phyloP scores from a whole-genome alignment of 2,113 vertebrate species.

The Forbesichthys agassizii region DNA sequence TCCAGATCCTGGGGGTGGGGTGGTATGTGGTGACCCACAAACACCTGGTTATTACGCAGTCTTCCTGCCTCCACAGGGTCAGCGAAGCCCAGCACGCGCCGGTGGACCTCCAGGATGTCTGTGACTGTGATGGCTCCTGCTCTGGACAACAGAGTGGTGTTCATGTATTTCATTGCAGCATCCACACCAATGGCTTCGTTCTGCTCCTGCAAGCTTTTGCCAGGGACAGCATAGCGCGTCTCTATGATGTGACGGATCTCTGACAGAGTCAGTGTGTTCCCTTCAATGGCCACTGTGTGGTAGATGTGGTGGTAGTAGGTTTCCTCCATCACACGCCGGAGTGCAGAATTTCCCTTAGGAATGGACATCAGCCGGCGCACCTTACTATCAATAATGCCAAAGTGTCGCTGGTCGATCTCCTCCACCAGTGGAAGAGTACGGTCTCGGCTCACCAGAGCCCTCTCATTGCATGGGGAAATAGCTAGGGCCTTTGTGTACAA shows the following conservation, averaged over 20 bases:
- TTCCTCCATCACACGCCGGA: conserved; percentile 93
- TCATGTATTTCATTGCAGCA: conserved; percentile 91
- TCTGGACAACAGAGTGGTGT: conserved; percentile 85
- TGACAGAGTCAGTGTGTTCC: conserved; percentile 92
- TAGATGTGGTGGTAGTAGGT: conserved; percentile 99
- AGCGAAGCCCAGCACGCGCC: conserved; percentile 90
- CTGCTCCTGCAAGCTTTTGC: conserved; percentile 94
- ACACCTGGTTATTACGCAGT: conserved; percentile 88
- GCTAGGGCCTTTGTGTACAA: conserved; percentile 90
- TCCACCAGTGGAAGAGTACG: conserved; percentile 92
- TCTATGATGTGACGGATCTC: conserved; percentile 97
- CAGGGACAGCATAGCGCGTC: conserved; percentile 90
- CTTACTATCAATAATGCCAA: conserved; percentile 93
- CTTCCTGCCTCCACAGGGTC: conserved; percentile 92
- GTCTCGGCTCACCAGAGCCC: conserved; percentile 87
- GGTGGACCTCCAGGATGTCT: conserved; percentile 90
- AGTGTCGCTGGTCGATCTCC: conserved; percentile 93
- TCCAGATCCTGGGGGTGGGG: conserved; percentile 89
- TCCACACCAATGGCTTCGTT: conserved; percentile 96
- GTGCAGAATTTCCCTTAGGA: conserved; percentile 90
- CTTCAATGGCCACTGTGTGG: conserved; percentile 97
- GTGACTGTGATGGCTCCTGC: conserved; percentile 79
- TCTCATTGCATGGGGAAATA: conserved; percentile 87
- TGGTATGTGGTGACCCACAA: conserved; percentile 94
- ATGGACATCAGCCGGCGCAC: conserved; percentile 94